Percentiles rank a stretch among this genome's conserved stretches.
These are phyloP conservation scores for Brachylomia viminalis DNA, from an alignment of 2,888 invertebrate species.

Conservation along the genomic window DNA sequence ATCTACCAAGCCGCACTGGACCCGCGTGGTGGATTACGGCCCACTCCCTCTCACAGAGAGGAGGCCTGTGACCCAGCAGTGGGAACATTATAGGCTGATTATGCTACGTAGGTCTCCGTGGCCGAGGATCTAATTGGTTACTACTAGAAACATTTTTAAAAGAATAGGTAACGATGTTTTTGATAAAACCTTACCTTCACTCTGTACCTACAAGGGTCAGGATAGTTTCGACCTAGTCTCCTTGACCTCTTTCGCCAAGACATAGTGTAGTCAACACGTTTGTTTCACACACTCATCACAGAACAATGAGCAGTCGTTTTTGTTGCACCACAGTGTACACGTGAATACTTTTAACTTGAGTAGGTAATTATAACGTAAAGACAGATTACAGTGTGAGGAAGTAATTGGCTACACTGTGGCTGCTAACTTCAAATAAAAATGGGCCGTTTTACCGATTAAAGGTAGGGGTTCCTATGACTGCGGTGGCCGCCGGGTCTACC, in stretches of 20 bases:
- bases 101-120: too few species aligned
- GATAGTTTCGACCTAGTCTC: neutral
- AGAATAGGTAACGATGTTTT: too few species aligned
- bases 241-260: slow-evolving; percentile 23
- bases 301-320: slow-evolving; percentile 44
- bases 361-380: slow-evolving; percentile 29
- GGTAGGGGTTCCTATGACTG: too few species aligned
- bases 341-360: slow-evolving; percentile 56
- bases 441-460: neutral
- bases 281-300: slow-evolving; percentile 33
- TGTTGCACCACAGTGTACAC: slow-evolving; percentile 44
- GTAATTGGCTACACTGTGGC: neutral
- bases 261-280: neutral
- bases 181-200: too few species aligned
- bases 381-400: slow-evolving; percentile 33
- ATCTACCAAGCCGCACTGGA: too few species aligned
- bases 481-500: too few species aligned
- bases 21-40: too few species aligned
- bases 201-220: neutral
- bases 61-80: too few species aligned
- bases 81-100: too few species aligned
- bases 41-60: too few species aligned
- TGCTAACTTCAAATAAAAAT: neutral
- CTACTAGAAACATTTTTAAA: too few species aligned
- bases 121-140: too few species aligned